Conservation (phyloP, 1,140 invertebrate genomes). For the Drosophila melanica region DNA sequence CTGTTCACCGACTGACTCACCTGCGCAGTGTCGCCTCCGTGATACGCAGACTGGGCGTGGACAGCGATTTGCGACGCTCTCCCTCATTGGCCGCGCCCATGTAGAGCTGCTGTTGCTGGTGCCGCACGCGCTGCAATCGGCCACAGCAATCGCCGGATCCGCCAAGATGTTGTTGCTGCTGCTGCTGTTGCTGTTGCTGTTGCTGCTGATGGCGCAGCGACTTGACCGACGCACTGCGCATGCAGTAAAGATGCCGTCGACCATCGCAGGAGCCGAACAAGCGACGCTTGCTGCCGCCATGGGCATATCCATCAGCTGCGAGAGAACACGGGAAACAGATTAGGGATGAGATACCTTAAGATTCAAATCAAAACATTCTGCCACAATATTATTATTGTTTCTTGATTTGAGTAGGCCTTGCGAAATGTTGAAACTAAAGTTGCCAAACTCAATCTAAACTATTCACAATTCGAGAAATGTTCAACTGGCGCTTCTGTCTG, state of each 20-base stretch:
- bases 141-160: conserved; percentile 52
- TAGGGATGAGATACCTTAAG: background rate
- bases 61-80: conserved; percentile 64
- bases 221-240: conserved; percentile 70
- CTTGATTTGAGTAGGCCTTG: background rate
- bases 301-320: conserved; percentile 53
- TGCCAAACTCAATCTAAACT: background rate
- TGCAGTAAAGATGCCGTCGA: conserved; percentile 73
- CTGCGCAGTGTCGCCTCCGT: conserved; percentile 68
- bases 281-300: conserved; percentile 60
- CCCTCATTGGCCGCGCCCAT: conserved; percentile 33
- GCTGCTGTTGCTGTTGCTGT: conserved; percentile 30
- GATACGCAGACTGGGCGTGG: conserved; percentile 72
- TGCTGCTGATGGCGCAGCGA: conserved; percentile 54
- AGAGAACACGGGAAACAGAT: background rate
- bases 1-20: conserved; percentile 35
- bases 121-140: conserved; percentile 51
- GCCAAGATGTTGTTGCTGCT: conserved; percentile 22
- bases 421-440: background rate
- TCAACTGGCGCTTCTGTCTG: conserved; percentile 11
- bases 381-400: too few relatives aligned
- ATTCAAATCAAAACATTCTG: too few relatives aligned
- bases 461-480: background rate
- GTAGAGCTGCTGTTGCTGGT: conserved; percentile 45
- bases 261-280: conserved; percentile 63